Evolutionary conservation across 2,888 invertebrate genomes (phyloP), one percentile per base, ranked within the genome.

Genomic region (Leptopilina myrica): DNA sequence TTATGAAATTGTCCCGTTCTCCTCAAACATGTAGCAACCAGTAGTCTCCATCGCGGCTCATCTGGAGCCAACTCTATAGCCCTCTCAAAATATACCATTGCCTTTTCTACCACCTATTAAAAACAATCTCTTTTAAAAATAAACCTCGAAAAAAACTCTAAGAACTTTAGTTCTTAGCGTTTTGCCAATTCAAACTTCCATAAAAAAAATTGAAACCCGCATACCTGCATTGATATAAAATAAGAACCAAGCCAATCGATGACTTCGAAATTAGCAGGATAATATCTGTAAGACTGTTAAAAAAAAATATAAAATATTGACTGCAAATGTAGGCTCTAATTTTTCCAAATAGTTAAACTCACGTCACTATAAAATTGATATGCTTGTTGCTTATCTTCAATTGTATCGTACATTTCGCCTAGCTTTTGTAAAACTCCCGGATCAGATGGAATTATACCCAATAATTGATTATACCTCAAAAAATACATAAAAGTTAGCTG

Each of bases 181-280:
- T 77, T 67, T 20, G 69, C 14, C 4, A 59, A 59, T 15, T 59
- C 5, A 66, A 53, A 69, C 20, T 15, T 20, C 12, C 67, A n/a
- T 64, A 65, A 40, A 4, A 49, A 9, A 8, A 62, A n/a, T 59
- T 15, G 5, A 78, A 69, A 15, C 64, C 62, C 59, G 43, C 43
- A 79, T 84, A 91, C 91, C 92, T 97, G 97, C 89, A 97, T 94
- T 87, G 97, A 97, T 81, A 97, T 95, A 89, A 96, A 97, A 91
- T 98, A 97, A 0, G 97, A 96, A 40, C 97, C 98, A 77, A 98
- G 93, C 95, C 98, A 98, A 88, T 97, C 96, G 83, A 98, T 96
- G 0, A 97, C 96, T 73, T 95, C 94, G 78, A 90, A 92, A 85
- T 88, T 91, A 4, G 90, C 91, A 53, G 91, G 90, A 84, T 90